Evolutionary conservation across 2,888 invertebrate genomes (phyloP).

Genomic region (Mellilla xanthometata): DNA sequence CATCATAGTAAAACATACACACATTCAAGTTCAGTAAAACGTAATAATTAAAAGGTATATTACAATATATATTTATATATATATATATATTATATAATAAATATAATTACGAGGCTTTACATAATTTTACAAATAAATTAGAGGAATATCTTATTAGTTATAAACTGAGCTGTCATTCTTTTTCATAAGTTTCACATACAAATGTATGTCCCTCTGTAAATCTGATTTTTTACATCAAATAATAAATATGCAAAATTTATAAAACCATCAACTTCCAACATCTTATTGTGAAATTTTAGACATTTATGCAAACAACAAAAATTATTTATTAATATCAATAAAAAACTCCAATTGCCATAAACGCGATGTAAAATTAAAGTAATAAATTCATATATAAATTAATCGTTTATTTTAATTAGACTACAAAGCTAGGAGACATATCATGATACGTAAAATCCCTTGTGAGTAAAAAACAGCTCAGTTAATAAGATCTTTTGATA

Average conservation of each 20-base stretch:
- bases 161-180: constrained; percentile 6
- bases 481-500: constrained; percentile 38
- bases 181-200: not conserved
- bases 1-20: not conserved
- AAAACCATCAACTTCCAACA: too few species aligned
- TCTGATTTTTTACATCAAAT: not conserved
- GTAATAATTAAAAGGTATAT: not conserved
- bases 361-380: too few species aligned
- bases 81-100: constrained; percentile 8
- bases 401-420: too few species aligned
- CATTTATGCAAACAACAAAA: too few species aligned
- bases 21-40: not conserved
- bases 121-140: constrained; percentile 8
- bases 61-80: constrained; percentile 6
- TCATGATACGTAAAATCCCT: too few species aligned
- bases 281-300: too few species aligned
- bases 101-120: constrained; percentile 11
- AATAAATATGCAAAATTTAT: too few species aligned
- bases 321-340: too few species aligned
- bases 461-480: constrained; percentile 23
- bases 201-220: constrained; percentile 9
- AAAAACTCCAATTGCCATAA: too few species aligned
- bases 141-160: constrained; percentile 4
- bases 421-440: too few species aligned
- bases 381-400: too few species aligned